phyloP scores from a whole-genome alignment of 2,113 vertebrate species.

The Leucopsar rothschildi region DNA sequence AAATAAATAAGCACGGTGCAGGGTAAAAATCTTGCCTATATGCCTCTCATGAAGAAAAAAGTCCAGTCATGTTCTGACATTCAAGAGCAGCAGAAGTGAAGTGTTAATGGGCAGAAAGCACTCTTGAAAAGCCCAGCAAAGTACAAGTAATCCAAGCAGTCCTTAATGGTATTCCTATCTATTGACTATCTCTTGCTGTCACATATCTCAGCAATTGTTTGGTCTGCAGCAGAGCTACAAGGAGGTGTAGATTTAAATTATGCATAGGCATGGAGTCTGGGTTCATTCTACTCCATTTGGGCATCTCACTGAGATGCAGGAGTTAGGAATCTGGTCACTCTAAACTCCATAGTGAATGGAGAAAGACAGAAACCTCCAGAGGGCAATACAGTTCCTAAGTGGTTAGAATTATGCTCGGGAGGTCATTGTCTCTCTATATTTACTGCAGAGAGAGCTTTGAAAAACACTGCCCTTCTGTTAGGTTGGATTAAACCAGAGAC shows the following conservation, averaged over 20 bases:
- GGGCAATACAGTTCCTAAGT: neutral
- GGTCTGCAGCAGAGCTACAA: neutral
- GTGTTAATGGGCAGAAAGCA: neutral
- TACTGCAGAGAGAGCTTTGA: neutral
- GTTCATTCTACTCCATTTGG: neutral
- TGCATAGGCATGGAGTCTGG: neutral
- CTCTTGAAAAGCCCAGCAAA: neutral
- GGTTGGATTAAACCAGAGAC: neutral
- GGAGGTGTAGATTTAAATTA: constrained; percentile 25
- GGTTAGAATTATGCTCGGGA: neutral
- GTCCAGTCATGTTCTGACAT: neutral
- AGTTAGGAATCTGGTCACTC: neutral
- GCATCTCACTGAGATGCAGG: neutral
- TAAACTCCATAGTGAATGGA: neutral
- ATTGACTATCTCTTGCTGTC: constrained; percentile 29
- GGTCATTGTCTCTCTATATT: neutral
- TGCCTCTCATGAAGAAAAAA: neutral
- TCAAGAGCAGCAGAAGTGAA: neutral
- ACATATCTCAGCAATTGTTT: neutral
- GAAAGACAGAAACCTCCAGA: neutral
- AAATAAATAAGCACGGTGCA: neutral
- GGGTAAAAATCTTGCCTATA: neutral
- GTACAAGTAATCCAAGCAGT: neutral
- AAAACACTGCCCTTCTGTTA: neutral
- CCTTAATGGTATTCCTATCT: constrained; percentile 42